Evolutionary conservation across 1,140 invertebrate genomes (phyloP), one percentile per base, ranked within the genome.

Genomic region (Ceratina australensis): DNA sequence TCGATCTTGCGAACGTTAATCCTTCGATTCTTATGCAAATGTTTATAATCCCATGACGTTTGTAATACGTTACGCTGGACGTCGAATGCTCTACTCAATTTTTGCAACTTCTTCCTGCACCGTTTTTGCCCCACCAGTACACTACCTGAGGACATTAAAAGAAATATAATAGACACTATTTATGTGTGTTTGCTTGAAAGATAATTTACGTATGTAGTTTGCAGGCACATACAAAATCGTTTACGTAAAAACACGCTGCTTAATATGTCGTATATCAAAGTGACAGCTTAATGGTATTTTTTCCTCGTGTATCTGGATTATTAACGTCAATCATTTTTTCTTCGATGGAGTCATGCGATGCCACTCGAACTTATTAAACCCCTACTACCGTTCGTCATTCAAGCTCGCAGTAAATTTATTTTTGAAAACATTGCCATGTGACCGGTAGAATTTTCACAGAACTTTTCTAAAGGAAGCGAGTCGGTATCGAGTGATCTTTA

Each of bases 321-420:
- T 33, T 68, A n/a, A 60, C 73, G 54, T 75, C 54, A 33, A 66
- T 65, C 18, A n/a, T 13, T 59, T 18, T 13, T 7, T 42, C 33
- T 42, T 2, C n/a, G 3, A 8, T 42, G 1, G 0, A 20, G 15
- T 18, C 7, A 47, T 56, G n/a, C 26, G 8, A 56, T 56, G 33
- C 7, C 8, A 1, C 2, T 33, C 18, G n/a, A 0, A 50, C 22
- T 49, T 50, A 18, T 26, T 24, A 26, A 65, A n/a, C n/a, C 12
- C 18, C 2, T 24, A 49, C 2, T 18, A 5, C 18, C 7, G 12
- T 2, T 26, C 16, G 13, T 1, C 2, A 50, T 50, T 50, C 16
- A 50, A 12, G 2, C 49, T 50, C 12, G 3, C 12, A 2, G 49
- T 15, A 8, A 26, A 60, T 26, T 12, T 7, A 28, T 42, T 15